A percentile compares a stretch with the other conserved stretches of the same genome.
phyloP scores from a whole-genome alignment of 2,113 vertebrate species.

The Chelonoidis abingdonii region DNA sequence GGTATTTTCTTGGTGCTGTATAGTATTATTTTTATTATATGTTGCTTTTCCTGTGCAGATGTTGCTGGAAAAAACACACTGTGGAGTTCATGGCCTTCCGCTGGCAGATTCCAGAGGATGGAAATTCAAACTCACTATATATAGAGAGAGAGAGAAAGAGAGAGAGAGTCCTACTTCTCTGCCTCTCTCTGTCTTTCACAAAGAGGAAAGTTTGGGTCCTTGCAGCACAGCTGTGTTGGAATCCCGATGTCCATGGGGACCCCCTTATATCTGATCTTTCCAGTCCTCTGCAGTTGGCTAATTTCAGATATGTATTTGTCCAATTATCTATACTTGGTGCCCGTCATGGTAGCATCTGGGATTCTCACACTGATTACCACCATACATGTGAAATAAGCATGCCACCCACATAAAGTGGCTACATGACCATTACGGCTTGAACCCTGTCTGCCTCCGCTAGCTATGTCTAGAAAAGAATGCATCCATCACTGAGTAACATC shows the following conservation, averaged over 20 bases:
- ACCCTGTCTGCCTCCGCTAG: background rate
- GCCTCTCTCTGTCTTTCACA: background rate
- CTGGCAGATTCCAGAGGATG: background rate
- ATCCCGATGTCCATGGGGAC: background rate
- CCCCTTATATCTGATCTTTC: background rate
- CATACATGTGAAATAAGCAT: background rate
- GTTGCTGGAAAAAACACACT: constrained; percentile 1
- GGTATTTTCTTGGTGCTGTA: background rate
- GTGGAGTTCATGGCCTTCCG: background rate
- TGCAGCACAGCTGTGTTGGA: constrained; percentile 27
- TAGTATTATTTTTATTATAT: background rate
- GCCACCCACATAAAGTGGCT: fast-evolving
- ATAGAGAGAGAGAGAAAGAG: background rate
- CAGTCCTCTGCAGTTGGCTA: background rate
- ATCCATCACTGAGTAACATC: fast-evolving
- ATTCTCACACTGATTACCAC: background rate
- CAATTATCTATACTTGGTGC: fast-evolving
- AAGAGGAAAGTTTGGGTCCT: background rate
- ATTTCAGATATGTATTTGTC: background rate
- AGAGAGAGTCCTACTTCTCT: background rate
- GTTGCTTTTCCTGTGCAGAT: constrained; percentile 40
- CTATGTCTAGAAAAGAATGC: background rate
- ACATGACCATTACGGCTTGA: fast-evolving
- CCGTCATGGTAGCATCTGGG: fast-evolving
- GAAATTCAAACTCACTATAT: constrained; percentile 29